Evolutionary conservation across 2,888 invertebrate genomes (phyloP).

Genomic region (Xestia ashworthii): DNA sequence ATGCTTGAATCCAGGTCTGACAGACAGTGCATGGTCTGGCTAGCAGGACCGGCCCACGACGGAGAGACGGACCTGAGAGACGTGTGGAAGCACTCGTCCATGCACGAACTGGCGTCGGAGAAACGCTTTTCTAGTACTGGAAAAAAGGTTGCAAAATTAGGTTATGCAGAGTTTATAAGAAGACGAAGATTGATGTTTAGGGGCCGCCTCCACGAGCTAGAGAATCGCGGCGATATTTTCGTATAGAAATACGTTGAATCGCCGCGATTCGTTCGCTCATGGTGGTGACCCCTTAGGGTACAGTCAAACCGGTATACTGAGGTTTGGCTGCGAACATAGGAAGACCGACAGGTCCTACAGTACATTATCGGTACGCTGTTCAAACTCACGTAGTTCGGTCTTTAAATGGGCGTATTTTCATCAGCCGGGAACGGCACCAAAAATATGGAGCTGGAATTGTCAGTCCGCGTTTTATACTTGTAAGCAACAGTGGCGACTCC

Average conservation of each 20-base stretch:
- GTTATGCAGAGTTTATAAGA: not conserved
- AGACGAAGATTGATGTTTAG: no score
- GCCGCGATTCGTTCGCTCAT: no score
- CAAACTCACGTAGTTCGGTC: no score
- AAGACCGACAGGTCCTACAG: not conserved
- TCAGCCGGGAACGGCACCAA: not conserved
- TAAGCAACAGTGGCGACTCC: not conserved
- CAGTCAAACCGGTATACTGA: no score
- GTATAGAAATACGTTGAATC: no score
- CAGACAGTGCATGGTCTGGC: conserved; percentile 88
- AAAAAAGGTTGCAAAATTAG: conserved; percentile 13
- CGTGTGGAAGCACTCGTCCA: conserved; percentile 86
- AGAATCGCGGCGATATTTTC: no score
- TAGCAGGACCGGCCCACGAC: conserved; percentile 83
- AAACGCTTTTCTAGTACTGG: conserved; percentile 86
- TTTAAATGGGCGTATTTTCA: not conserved
- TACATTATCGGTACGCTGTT: not conserved
- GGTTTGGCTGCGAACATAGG: not conserved
- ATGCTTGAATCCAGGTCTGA: conserved; percentile 85
- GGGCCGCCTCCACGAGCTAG: no score
- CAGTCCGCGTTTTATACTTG: not conserved
- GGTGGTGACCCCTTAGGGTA: no score
- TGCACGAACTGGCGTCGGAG: conserved; percentile 86
- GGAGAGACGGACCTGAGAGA: conserved; percentile 86
- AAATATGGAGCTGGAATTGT: not conserved